These are phyloP conservation scores for Pelodiscus sinensis DNA, from an alignment of 2,113 vertebrate genomes.

Conservation along the genomic window DNA sequence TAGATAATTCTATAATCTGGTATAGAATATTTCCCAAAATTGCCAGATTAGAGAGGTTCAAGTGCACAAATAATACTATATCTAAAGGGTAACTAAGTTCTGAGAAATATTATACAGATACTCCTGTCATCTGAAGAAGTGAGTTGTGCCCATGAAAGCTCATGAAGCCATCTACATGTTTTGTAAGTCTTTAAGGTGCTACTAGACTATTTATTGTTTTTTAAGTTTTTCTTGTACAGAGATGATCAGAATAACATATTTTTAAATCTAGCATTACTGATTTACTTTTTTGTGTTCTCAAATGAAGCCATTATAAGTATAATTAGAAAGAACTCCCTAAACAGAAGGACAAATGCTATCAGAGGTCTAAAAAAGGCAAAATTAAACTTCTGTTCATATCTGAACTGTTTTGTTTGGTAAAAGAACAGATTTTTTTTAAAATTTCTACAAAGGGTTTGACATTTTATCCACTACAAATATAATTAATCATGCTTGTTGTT, in stretches of 20 bases:
- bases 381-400: neutral
- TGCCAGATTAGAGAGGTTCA: no score
- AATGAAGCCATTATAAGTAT: neutral
- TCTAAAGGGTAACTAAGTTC: neutral
- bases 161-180: no score
- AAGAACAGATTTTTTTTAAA: neutral
- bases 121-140: no score
- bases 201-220: no score
- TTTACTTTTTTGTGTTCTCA: neutral
- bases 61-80: fast-evolving
- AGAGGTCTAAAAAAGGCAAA: neutral
- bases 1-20: no score
- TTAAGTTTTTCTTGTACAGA: no score
- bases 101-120: neutral
- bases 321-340: neutral
- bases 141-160: no score
- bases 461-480: neutral
- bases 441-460: neutral
- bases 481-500: neutral
- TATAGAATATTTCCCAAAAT: no score
- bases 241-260: neutral
- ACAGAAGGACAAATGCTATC: neutral
- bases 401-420: neutral
- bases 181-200: no score
- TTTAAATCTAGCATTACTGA: neutral